Evolutionary conservation across 2,797 vertebrate species (phyloP), one percentile per base, ranked within the genome.

Genomic region (Lindbergichthys nudifrons): DNA sequence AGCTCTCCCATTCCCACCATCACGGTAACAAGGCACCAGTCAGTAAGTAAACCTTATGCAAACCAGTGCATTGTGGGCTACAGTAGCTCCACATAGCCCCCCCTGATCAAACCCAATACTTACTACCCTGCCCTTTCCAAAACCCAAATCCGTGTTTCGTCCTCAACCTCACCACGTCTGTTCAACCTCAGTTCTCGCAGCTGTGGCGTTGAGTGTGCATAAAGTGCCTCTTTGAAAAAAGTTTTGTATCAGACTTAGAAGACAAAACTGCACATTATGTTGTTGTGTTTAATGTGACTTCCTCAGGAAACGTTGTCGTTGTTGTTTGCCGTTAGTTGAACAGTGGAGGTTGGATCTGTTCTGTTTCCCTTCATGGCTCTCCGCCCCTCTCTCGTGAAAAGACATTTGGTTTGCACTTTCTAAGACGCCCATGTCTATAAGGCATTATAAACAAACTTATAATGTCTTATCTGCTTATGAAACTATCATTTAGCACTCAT

Each of bases 1-100:
- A 94, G 89, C 86, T 88, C 92, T 87, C 86, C 92, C 84, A 94
- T 95, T 91, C 94, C 95, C 85, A 91, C 89, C 92, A 92, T 95
- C 91, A 94, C 71, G 87, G 89, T 95, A 89, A 95, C 94, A 82
- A 93, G 92, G 88, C 93, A 95, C 80, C 87, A 81, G 82, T 90
- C 92, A 93, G 94, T 95, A 95, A 95, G 94, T 95, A 94, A 91
- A 90, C 84, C 30, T 79, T 74, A 81, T 76, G 77, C 26, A 26
- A 26, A 86, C 82, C 90, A 72, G 83, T 89, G 70, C 87, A 79
- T 75, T 80, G 82, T 88, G 90, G 82, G 82, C 65, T 56, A 30
- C 64, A 76, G 60, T 50, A 64, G 77, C 64, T 80, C 82, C 74
- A 78, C 73, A 74, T 59, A 82, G 69, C 80, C 80, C 77, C 71